Evolutionary conservation across 2,888 invertebrate genomes (phyloP), one percentile per base, ranked within the genome.

Genomic region (Escarpia spicata): DNA sequence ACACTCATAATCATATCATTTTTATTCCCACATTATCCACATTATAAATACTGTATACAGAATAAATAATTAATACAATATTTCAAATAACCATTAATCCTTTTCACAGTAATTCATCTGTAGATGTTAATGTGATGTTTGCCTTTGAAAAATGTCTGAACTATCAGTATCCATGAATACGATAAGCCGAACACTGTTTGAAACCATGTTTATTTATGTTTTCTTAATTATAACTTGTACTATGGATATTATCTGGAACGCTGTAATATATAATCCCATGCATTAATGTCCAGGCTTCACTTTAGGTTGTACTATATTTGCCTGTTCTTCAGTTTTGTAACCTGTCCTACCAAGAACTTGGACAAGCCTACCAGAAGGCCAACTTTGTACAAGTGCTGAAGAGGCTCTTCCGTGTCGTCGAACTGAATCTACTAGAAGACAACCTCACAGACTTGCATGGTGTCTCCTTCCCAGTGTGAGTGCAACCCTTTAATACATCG

Each of bases 341-440:
- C 93, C 93, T 96, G 43, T 94, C 95, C 31, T 95, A 95, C 92
- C 96, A 96, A 92, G 95, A 96, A 43, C 93, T 96, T 43, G 92
- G 93, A 31, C 94, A 96, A 92, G 93, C 93, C 0, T 96, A 95
- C 92, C 96, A 96, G 93, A 93, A 92, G 92, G 93, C 94, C 15
- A 95, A 95, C 92, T 94, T 96, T n/a, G 92, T 93, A 26, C 94
- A 95, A 12, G 95, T 96, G 45, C 93, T 96, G 45, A 93, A 93
- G 26, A 94, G 95, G 37, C 94, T 96, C 89, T 93, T 93, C 15
- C 93, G 93, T 10, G 95, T 95, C 9, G 93, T 94, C 58, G 94
- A 94, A 43, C 93, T 96, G 19, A 95, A 95, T 92, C 93, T 96
- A 10, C 93, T 94, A 3, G 94, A 95, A 92, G 95, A 96, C 92